Evolutionary conservation across 2,888 invertebrate species (phyloP).

Genomic region (Lasioglossum vierecki): DNA sequence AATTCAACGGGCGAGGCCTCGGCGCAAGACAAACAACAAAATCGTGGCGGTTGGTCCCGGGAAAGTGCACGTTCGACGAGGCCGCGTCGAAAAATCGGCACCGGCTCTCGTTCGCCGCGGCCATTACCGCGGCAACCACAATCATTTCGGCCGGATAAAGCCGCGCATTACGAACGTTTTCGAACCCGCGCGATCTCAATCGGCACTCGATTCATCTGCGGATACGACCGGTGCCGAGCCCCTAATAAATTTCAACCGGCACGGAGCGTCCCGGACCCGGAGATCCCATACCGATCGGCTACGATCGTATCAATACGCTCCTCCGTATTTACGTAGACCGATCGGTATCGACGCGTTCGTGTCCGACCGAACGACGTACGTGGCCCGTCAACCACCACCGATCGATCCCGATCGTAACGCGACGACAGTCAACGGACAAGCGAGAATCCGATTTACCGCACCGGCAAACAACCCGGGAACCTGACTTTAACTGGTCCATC

Average conservation of each 20-base stretch:
- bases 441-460: constrained; percentile 33
- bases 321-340: constrained; percentile 60
- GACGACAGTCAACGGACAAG: constrained; percentile 12
- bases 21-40: constrained; percentile 23
- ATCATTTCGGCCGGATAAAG: constrained; percentile 57
- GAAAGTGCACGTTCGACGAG: constrained; percentile 47
- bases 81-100: constrained; percentile 31
- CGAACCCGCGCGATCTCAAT: constrained; percentile 45
- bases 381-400: constrained; percentile 15
- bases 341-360: constrained; percentile 41
- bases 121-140: constrained; percentile 40
- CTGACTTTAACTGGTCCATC: not conserved
- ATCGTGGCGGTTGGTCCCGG: constrained; percentile 21
- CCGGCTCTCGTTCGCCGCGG: constrained; percentile 27
- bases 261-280: constrained; percentile 18
- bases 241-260: constrained; percentile 56
- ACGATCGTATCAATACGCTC: constrained; percentile 23
- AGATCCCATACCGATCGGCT: constrained; percentile 48
- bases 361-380: constrained; percentile 39
- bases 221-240: constrained; percentile 19
- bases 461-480: not conserved
- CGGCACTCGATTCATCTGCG: constrained; percentile 52
- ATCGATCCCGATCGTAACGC: constrained; percentile 27
- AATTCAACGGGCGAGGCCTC: constrained; percentile 16
- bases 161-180: constrained; percentile 20